A percentile compares a stretch with the other conserved stretches of the same genome.
phyloP scores from a whole-genome alignment of 1,140 invertebrate species.

The Drosophila athabasca region DNA sequence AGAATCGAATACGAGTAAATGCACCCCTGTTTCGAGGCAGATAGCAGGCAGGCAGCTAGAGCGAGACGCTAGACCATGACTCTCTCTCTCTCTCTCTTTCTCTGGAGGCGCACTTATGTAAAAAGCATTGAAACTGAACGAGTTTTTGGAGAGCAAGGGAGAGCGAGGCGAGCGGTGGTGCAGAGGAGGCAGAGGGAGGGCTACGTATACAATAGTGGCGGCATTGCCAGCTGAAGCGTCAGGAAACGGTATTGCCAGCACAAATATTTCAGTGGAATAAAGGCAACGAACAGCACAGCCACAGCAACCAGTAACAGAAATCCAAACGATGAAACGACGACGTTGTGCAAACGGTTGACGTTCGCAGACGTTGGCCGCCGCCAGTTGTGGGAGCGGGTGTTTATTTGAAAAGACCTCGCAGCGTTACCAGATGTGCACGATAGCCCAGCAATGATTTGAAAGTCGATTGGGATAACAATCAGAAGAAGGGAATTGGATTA shows the following conservation, averaged over 20 bases:
- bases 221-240: slow-evolving; percentile 54
- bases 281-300: slow-evolving; percentile 25
- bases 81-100: slow-evolving; percentile 12
- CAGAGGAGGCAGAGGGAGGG: background rate
- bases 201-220: slow-evolving; percentile 16
- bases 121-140: slow-evolving; percentile 81
- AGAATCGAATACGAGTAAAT: slow-evolving; percentile 40
- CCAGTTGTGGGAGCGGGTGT: too few relatives aligned
- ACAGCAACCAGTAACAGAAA: slow-evolving; percentile 5
- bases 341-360: too few relatives aligned
- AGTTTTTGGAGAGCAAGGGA: slow-evolving; percentile 56
- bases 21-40: slow-evolving; percentile 61
- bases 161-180: slow-evolving; percentile 29
- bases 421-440: slow-evolving; percentile 26
- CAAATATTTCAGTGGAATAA: slow-evolving; percentile 48
- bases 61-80: slow-evolving; percentile 2
- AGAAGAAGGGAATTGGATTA: slow-evolving; percentile 4
- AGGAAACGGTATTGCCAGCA: slow-evolving; percentile 62
- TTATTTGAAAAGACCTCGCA: slow-evolving; percentile 3
- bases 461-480: slow-evolving; percentile 20
- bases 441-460: slow-evolving; percentile 41
- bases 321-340: too few relatives aligned
- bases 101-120: slow-evolving; percentile 71
- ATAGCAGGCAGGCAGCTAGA: slow-evolving; percentile 13
- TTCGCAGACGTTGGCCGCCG: too few relatives aligned